Conservation (phyloP, 2,797 vertebrate species). For the Fistularia commersonii region DNA sequence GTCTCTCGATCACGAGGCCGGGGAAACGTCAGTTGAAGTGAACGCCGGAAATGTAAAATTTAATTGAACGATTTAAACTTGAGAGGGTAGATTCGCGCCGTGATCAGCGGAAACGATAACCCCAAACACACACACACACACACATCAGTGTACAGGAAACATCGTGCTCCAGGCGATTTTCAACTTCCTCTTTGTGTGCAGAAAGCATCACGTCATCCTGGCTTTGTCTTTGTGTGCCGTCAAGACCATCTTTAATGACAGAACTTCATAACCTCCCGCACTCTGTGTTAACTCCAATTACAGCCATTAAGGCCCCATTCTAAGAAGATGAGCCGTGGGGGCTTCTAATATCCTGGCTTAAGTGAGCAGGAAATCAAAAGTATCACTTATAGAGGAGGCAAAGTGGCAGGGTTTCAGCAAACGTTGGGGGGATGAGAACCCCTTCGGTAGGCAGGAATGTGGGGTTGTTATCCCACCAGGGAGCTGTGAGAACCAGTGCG, state of each 20-base stretch:
- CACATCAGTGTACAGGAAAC: conserved; percentile 2
- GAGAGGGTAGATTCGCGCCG: conserved; percentile 21
- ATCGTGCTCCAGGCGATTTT: conserved; percentile 11
- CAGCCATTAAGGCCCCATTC: conserved; percentile 31
- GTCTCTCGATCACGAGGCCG: too few species aligned
- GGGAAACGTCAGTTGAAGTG: too few species aligned
- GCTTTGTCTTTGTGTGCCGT: conserved; percentile 35
- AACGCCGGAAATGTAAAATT: too few species aligned
- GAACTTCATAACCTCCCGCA: background rate
- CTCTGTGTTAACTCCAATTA: conserved; percentile 31
- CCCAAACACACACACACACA: too few species aligned
- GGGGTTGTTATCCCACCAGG: too few species aligned
- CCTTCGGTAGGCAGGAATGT: too few species aligned
- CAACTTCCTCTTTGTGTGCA: conserved; percentile 19
- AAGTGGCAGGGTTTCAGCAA: conserved; percentile 15
- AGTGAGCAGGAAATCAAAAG: conserved; percentile 33
- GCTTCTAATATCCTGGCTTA: conserved; percentile 25
- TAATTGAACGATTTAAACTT: conserved; percentile 23
- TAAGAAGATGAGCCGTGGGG: conserved; percentile 20
- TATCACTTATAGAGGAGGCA: conserved; percentile 24
- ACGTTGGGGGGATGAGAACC: conserved; percentile 12
- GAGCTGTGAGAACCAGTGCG: too few species aligned
- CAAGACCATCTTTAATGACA: conserved; percentile 18
- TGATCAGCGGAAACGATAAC: too few species aligned
- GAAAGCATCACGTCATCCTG: conserved; percentile 27